Base-by-base conservation (phyloP, 2,888 invertebrate species). In the Strigamia maritima region DNA sequence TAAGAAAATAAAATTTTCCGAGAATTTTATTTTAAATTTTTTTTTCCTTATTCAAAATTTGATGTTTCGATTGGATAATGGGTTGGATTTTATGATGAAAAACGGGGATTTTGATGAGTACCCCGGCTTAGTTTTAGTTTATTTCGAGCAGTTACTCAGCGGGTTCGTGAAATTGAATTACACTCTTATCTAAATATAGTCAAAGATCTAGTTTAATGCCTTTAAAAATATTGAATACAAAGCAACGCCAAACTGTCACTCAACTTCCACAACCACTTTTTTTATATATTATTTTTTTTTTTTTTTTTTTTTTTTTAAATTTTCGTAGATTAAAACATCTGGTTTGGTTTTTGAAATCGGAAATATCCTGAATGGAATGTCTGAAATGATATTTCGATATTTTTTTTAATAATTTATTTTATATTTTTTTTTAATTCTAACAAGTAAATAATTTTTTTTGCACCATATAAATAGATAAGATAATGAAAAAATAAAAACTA, bases 181-280 rank as follows among this genome's bases (percentile, higher is more conserved):
- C 26, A 70, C 16, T 14, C 24, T 28, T 35, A 14, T 1, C 70
- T 70, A 70, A 28, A 70, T 70, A 70, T 70, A 70, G 70, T 24
- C 70, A 70, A 54, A 28, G 70, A 70, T 26, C 70, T 70, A 26
- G 70, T 70, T 70, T 70, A 70, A 70, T 70, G 70, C 70, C 70
- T 70, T 70, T 70, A 70, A 70, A 70, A 28, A 70, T 54, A 28
- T 70, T 70, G 70, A 28, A 70, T 26, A 70, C 70, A 70, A 70
- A 70, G 70, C 70, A 28, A 24, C 26, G 70, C 70, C 70, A 70
- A 60, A 70, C 16, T 70, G 70, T 70, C 70, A 70, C 70, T 70
- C 70, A 54, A 26, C 60, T 65, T 22, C 12, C 19, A 65, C 60
- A 65, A 19, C 60, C 60, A 24, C 60, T 60, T 60, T 60, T 65